Conservation (phyloP, 2,888 invertebrate genomes). For the Oscheius sp. region DNA sequence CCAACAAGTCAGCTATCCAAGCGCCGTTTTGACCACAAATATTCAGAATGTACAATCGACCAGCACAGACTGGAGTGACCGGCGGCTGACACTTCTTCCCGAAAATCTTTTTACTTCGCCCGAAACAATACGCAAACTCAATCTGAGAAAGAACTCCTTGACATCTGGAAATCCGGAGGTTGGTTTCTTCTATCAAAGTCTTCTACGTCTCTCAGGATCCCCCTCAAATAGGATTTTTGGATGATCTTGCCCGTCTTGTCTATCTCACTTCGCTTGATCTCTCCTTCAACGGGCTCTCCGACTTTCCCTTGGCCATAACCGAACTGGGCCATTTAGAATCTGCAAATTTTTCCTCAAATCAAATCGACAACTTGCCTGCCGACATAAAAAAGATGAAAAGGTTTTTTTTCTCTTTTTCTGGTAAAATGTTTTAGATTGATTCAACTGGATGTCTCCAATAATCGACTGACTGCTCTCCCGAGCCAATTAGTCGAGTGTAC, state of each 20-base stretch:
- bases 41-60: slow-evolving; percentile 32
- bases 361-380: slow-evolving; percentile 67
- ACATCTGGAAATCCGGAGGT: slow-evolving; percentile 23
- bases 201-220: background rate
- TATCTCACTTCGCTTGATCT: slow-evolving; percentile 74
- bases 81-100: slow-evolving; percentile 75
- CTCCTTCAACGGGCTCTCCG: slow-evolving; percentile 74
- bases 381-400: slow-evolving; percentile 67
- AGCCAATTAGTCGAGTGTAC: slow-evolving; percentile 51
- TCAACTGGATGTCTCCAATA: slow-evolving; percentile 62
- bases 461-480: slow-evolving; percentile 59
- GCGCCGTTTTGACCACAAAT: background rate
- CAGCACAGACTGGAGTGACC: slow-evolving; percentile 74
- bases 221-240: slow-evolving; percentile 74
- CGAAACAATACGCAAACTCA: slow-evolving; percentile 72
- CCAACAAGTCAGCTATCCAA: slow-evolving; percentile 27
- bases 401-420: slow-evolving; percentile 15
- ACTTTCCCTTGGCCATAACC: slow-evolving; percentile 74
- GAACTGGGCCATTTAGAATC: slow-evolving; percentile 54
- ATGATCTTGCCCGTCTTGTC: slow-evolving; percentile 74
- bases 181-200: background rate
- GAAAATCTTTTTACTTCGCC: slow-evolving; percentile 74
- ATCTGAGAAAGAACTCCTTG: slow-evolving; percentile 75
- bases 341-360: slow-evolving; percentile 60
- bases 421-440: slow-evolving; percentile 39